phyloP scores from a whole-genome alignment of 1,140 invertebrate genomes.

The Drosophila seguyi region DNA sequence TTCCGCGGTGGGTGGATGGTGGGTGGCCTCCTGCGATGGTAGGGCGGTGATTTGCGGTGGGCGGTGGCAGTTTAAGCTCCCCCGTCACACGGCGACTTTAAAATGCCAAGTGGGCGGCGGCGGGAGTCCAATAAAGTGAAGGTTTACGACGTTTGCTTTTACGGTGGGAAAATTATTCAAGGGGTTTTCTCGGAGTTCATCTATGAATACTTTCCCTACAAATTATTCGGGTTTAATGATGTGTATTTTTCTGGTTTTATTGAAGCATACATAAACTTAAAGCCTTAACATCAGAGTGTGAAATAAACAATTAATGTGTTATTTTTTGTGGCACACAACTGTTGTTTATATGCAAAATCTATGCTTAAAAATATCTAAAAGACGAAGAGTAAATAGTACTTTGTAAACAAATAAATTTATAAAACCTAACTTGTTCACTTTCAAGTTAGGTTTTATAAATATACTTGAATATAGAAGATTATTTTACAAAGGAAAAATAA shows the following conservation, averaged over 20 bases:
- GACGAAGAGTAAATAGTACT: too few species aligned
- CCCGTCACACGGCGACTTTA: constrained; percentile 14
- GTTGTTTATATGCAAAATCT: too few species aligned
- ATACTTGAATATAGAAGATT: background rate
- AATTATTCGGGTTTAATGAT: constrained; percentile 4
- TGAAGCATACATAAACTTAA: background rate
- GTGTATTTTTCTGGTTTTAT: constrained; percentile 6
- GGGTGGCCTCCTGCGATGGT: too few species aligned
- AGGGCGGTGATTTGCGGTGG: constrained; percentile 6
- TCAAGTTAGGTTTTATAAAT: too few species aligned
- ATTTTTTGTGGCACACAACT: too few species aligned
- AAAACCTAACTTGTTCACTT: too few species aligned
- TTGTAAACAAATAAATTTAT: too few species aligned
- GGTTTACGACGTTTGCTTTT: constrained; percentile 11
- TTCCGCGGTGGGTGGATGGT: background rate
- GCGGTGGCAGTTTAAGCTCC: background rate
- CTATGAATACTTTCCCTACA: background rate
- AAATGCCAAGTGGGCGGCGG: constrained; percentile 35
- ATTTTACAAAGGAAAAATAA: background rate
- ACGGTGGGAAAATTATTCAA: constrained; percentile 2
- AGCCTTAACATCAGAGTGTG: background rate
- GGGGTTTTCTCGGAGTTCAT: background rate
- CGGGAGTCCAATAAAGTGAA: constrained; percentile 4
- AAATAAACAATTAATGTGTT: too few species aligned
- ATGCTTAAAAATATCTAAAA: too few species aligned